Evolutionary conservation across 2,888 invertebrate species (phyloP).

Genomic region (Reticulitermes lucifugus): DNA sequence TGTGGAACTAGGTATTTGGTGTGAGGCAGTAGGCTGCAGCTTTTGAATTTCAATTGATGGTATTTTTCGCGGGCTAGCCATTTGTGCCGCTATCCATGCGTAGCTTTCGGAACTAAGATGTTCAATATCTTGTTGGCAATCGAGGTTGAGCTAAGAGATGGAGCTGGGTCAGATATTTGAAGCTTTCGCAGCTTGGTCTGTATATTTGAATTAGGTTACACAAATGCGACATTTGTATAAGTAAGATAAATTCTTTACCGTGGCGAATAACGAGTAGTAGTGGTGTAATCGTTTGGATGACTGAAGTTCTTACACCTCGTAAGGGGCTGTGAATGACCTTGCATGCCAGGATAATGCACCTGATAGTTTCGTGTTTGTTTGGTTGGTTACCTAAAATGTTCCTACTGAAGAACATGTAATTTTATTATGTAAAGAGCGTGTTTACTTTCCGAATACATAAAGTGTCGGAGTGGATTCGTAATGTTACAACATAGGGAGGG

Average conservation of each 20-base stretch:
- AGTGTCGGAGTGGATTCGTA: background rate
- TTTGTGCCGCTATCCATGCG: slow-evolving; percentile 52
- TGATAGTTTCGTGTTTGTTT: slow-evolving; percentile 33
- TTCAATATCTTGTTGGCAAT: slow-evolving; percentile 53
- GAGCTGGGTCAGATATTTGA: slow-evolving; percentile 50
- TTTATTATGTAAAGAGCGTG: background rate
- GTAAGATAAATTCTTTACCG: background rate
- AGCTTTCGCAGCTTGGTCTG: slow-evolving; percentile 48
- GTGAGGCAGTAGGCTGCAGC: background rate
- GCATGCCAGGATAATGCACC: slow-evolving; percentile 40
- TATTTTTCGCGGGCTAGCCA: slow-evolving; percentile 4
- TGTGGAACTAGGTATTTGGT: background rate
- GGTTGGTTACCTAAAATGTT: slow-evolving; percentile 2
- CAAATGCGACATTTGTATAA: slow-evolving; percentile 36
- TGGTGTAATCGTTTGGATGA: background rate
- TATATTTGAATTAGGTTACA: slow-evolving; percentile 50
- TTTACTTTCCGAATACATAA: background rate
- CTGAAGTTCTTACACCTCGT: background rate
- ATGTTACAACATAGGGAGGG: background rate
- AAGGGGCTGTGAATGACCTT: slow-evolving; percentile 44
- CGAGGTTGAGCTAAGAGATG: slow-evolving; percentile 53
- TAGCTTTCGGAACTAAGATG: slow-evolving; percentile 48
- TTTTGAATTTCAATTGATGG: background rate
- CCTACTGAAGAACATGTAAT: background rate
- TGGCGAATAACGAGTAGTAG: background rate